A percentile compares a stretch with the other conserved stretches of the same genome.
These are phyloP conservation scores for Actenoides hombroni DNA, from an alignment of 2,113 vertebrate species.

Conservation along the genomic window DNA sequence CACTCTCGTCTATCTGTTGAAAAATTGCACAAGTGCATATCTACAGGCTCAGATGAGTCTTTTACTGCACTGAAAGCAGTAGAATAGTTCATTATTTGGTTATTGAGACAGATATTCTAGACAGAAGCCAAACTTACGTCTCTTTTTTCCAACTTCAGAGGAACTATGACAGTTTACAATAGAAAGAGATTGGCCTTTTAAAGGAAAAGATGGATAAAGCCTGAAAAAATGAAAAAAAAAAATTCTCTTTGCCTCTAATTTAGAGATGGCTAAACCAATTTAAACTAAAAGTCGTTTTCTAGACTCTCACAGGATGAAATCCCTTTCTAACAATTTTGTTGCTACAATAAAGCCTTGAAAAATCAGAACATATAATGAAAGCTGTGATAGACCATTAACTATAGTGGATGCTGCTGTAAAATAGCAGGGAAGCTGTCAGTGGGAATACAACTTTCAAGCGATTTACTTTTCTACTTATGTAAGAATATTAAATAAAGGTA, in stretches of 20 bases:
- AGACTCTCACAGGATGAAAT: not conserved
- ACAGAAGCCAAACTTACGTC: not conserved
- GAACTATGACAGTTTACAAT: not conserved
- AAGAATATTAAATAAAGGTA: constrained; percentile 44
- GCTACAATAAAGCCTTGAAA: constrained; percentile 30
- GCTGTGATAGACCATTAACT: constrained; percentile 46
- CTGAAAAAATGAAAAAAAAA: not conserved
- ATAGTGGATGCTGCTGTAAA: constrained; percentile 12
- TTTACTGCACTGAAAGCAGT: not conserved
- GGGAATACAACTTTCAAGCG: constrained; percentile 16
- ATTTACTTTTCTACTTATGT: constrained; percentile 35
- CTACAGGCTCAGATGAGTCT: not conserved
- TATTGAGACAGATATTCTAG: not conserved
- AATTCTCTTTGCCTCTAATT: not conserved
- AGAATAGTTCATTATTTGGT: not conserved
- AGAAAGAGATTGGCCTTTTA: not conserved
- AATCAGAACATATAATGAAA: constrained; percentile 2
- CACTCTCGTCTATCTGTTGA: not conserved
- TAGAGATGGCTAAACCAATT: constrained; percentile 16
- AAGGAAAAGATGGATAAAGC: constrained; percentile 1
- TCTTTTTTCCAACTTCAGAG: not conserved
- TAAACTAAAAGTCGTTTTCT: not conserved
- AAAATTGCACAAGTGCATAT: not conserved
- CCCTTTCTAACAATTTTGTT: constrained; percentile 9
- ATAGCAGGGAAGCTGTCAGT: constrained; percentile 50